phyloP scores from a whole-genome alignment of 2,113 vertebrate species.

The Verasper variegatus region DNA sequence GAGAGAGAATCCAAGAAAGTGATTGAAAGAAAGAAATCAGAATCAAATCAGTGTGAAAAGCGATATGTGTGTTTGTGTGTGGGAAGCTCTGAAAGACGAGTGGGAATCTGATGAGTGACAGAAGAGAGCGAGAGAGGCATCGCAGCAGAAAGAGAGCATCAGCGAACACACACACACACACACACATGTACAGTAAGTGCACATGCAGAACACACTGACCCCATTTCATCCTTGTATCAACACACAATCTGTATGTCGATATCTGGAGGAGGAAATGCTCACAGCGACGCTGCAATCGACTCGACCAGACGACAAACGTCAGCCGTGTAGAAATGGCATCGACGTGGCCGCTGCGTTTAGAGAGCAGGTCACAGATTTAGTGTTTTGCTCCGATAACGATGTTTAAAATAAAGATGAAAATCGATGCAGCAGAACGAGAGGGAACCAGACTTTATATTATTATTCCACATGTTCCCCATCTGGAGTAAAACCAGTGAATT shows the following conservation, averaged over 20 bases:
- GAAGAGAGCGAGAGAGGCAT: no score
- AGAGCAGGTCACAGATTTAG: not conserved
- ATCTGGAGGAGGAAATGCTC: not conserved
- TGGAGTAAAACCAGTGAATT: no score
- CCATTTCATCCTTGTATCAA: not conserved
- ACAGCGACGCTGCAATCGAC: no score
- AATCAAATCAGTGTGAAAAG: slow-evolving; percentile 33
- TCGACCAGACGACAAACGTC: no score
- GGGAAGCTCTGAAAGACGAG: no score
- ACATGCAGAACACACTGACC: not conserved
- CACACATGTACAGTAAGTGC: not conserved
- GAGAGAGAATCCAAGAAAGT: slow-evolving; percentile 17
- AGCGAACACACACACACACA: not conserved
- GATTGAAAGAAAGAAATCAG: slow-evolving; percentile 38
- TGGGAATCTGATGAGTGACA: no score
- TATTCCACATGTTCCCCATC: no score
- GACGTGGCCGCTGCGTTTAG: not conserved
- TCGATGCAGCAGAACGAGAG: not conserved
- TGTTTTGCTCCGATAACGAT: not conserved
- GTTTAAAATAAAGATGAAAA: not conserved
- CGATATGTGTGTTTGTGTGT: slow-evolving; percentile 2
- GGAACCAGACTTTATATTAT: no score
- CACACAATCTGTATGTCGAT: not conserved
- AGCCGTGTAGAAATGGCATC: not conserved
- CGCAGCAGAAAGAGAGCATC: no score